Percentiles rank a stretch among this genome's conserved stretches.
Conservation (phyloP, 2,888 invertebrate species). For the Aporophyla lueneburgensis region DNA sequence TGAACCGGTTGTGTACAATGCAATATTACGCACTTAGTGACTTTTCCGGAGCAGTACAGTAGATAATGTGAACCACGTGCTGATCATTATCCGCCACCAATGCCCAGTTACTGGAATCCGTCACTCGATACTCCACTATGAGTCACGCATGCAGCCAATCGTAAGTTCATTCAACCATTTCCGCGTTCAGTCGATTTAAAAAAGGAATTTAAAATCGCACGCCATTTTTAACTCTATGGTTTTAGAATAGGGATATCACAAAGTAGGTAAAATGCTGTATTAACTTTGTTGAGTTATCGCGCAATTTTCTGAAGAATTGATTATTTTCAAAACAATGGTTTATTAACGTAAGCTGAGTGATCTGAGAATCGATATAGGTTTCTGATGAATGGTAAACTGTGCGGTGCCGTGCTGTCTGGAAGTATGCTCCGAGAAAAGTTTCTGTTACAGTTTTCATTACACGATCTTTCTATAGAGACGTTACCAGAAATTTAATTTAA, state of each 20-base stretch:
- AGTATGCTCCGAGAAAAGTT: constrained; percentile 20
- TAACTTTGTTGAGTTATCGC: constrained; percentile 37
- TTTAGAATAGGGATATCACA: constrained; percentile 9
- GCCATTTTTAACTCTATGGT: constrained; percentile 45
- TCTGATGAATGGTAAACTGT: constrained; percentile 39
- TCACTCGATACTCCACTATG: constrained; percentile 59
- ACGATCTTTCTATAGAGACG: not conserved
- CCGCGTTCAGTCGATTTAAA: constrained; percentile 17
- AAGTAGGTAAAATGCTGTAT: constrained; percentile 10
- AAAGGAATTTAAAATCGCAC: constrained; percentile 9
- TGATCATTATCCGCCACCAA: constrained; percentile 48
- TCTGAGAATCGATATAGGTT: constrained; percentile 61
- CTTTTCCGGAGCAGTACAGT: constrained; percentile 62
- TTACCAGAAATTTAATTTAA: not conserved
- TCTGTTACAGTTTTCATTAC: constrained; percentile 2
- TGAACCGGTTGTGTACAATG: constrained; percentile 65
- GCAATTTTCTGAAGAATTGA: constrained; percentile 45
- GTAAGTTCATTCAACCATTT: constrained; percentile 35
- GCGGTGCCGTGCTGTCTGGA: constrained; percentile 67
- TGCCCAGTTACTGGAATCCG: constrained; percentile 66
- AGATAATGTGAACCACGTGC: constrained; percentile 66
- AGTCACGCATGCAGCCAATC: constrained; percentile 60
- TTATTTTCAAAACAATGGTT: constrained; percentile 64
- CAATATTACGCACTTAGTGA: constrained; percentile 61
- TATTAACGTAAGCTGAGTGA: constrained; percentile 52